Evolutionary conservation across 2,888 invertebrate species (phyloP).

Genomic region (Oxycera nigricornis): DNA sequence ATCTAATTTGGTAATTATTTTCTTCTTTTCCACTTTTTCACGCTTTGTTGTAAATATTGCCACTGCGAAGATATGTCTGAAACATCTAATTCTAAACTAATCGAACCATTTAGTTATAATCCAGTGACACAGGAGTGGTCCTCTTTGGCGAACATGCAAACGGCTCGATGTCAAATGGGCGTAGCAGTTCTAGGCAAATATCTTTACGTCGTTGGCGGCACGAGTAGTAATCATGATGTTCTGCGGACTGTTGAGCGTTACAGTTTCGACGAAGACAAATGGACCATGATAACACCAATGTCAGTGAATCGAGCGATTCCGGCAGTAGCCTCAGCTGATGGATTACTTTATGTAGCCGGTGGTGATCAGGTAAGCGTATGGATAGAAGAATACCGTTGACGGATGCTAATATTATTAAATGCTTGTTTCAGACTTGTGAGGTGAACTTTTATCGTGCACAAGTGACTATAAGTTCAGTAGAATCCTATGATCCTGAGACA

Average conservation of each 20-base stretch:
- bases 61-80: not conserved
- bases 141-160: constrained; percentile 77
- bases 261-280: constrained; percentile 65
- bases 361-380: constrained; percentile 70
- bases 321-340: constrained; percentile 84
- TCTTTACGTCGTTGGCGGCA: constrained; percentile 89
- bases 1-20: constrained; percentile 66
- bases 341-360: constrained; percentile 82
- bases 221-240: constrained; percentile 80
- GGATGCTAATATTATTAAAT: too few relatives aligned
- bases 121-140: constrained; percentile 84
- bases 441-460: constrained; percentile 85
- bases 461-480: constrained; percentile 82
- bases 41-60: not conserved
- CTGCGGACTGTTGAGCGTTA: constrained; percentile 80
- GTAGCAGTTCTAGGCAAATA: constrained; percentile 83
- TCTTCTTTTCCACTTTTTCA: not conserved
- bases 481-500: constrained; percentile 81
- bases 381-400: not conserved
- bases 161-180: constrained; percentile 87
- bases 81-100: not conserved
- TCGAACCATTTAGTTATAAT: constrained; percentile 68
- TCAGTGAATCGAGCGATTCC: constrained; percentile 80
- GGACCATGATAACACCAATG: constrained; percentile 80
- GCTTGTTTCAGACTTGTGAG: constrained; percentile 70